Percentiles rank a stretch among this genome's conserved stretches.
Evolutionary conservation across 2,797 vertebrate genomes (phyloP).

Genomic region (Sebastes steindachneri): DNA sequence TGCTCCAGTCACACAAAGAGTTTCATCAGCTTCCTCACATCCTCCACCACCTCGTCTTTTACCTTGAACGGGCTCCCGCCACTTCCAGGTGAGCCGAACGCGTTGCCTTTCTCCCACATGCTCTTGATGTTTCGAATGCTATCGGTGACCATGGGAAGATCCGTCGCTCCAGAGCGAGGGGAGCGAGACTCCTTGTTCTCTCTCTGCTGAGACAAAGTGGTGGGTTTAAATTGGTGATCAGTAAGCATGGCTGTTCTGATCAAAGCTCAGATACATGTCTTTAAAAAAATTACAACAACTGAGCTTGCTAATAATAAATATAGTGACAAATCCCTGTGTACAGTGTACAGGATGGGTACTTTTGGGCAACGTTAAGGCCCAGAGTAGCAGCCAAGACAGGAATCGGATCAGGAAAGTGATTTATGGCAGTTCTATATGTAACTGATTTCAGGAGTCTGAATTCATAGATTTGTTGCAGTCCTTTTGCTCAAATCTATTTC

Average conservation of each 20-base stretch:
- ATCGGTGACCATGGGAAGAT: slow-evolving; percentile 90
- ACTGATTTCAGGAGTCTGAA: not conserved
- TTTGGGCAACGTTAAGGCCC: not conserved
- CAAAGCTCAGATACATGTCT: not conserved
- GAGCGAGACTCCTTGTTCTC: slow-evolving; percentile 88
- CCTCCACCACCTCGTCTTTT: not conserved
- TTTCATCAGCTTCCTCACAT: not conserved
- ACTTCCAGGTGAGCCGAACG: slow-evolving; percentile 87
- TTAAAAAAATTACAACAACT: not conserved
- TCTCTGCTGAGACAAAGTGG: slow-evolving; percentile 51
- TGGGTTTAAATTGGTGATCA: not conserved
- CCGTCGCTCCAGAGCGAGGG: slow-evolving; percentile 86
- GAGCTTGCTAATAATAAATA: not conserved
- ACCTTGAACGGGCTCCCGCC: slow-evolving; percentile 92
- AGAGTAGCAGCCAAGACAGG: not conserved
- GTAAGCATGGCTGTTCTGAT: not conserved
- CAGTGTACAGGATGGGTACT: not conserved
- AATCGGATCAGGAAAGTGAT: not conserved
- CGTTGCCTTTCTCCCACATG: slow-evolving; percentile 98
- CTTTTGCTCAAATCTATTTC: not conserved
- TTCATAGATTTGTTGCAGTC: not conserved
- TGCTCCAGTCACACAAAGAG: not conserved
- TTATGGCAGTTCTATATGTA: not conserved
- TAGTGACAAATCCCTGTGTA: not conserved
- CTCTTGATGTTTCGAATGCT: slow-evolving; percentile 96